Base-by-base conservation (phyloP, 2,888 invertebrate species). In the Aelia acuminata region DNA sequence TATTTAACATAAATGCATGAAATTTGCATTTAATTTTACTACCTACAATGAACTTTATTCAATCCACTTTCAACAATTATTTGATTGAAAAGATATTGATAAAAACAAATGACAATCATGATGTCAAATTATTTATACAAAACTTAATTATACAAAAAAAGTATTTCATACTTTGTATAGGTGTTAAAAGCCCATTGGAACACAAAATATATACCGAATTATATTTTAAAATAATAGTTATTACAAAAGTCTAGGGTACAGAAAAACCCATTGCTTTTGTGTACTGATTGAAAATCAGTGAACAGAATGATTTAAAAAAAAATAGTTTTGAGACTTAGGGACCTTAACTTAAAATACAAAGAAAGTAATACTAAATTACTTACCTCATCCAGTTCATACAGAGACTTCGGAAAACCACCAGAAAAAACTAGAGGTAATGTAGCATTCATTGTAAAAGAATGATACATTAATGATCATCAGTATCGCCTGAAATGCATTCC, bases 371-470 rank as follows among this genome's bases (percentile, higher is more conserved):
- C 7, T 70, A 7, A 70, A 20, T 15, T 18, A 70, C 63, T 70
- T 47, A 80, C 80, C 80, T 80, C 80, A 80, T 80, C 43, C n/a
- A 80, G 43, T 43, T 80, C 43, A 43, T 80, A 47, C n/a, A 80
- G 80, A 39, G 80, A 80, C 43, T 80, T 80, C 1, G 80, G 80
- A 47, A 80, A 80, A n/a, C 80, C 80, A 80, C 80, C 80, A 80
- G 43, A 80, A 47, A 80, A 80, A 43, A 80, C 80, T 15, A 80
- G 43, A 80, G 80, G 80, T 22, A 80, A 13, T 43, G 80, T 80
- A 35, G 80, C 80, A 43, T 80, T 47, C 80, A 80, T 80, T n/a
- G n/a, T 80, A 0, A 43, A 75, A 15, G 43, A 31, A 63, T 70
- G 26, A 57, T 26, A 15, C 57, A 26, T 26, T 13, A 70, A 70